Percentiles rank a stretch among this genome's conserved stretches.
Conservation (phyloP, 2,113 vertebrate species). For the Chloropsis hardwickii region DNA sequence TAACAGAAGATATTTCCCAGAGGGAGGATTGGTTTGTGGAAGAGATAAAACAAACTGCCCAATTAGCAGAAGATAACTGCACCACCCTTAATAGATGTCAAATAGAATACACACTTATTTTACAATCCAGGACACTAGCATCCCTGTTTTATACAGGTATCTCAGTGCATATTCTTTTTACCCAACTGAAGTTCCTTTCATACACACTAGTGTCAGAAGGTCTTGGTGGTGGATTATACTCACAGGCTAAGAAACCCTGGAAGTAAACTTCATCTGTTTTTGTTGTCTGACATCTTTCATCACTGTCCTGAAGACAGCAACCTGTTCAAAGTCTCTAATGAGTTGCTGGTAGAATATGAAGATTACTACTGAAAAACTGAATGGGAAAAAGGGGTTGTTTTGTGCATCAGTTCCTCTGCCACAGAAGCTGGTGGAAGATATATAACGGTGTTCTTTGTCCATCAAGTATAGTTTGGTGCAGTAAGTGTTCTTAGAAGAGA, state of each 20-base stretch:
- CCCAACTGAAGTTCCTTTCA: not conserved
- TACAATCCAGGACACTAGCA: not conserved
- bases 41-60: no score
- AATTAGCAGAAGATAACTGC: no score
- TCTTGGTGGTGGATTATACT: not conserved
- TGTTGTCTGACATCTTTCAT: not conserved
- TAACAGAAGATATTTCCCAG: no score
- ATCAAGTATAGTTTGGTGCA: fast-evolving
- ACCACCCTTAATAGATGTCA: no score
- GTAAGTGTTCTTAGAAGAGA: not conserved
- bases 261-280: not conserved
- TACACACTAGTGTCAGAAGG: not conserved
- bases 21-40: no score
- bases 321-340: not conserved
- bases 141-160: not conserved
- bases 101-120: no score
- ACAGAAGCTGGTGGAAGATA: not conserved
- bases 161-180: not conserved
- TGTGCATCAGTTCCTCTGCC: not conserved
- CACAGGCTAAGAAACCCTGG: not conserved
- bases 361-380: not conserved
- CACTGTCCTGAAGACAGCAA: not conserved
- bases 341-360: not conserved
- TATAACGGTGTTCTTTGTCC: not conserved
- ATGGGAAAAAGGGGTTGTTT: not conserved